Percentiles rank a stretch among this genome's conserved stretches.
Evolutionary conservation across 2,888 invertebrate species (phyloP).

Genomic region (Synergus gifuensis): DNA sequence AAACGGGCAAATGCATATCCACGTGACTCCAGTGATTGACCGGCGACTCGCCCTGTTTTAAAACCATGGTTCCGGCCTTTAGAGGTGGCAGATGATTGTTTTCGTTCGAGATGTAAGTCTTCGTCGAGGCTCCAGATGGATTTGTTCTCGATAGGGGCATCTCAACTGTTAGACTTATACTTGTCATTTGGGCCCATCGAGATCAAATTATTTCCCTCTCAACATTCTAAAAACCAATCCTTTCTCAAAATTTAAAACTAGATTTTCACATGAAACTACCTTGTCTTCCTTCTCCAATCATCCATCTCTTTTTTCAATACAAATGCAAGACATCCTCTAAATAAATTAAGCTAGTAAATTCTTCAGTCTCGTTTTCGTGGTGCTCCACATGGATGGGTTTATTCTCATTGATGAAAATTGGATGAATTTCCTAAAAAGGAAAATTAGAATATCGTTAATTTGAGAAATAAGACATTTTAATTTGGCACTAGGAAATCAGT

Average conservation of each 20-base stretch:
- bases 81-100: constrained; percentile 78
- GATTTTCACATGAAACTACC: constrained; percentile 4
- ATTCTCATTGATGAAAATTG: not conserved
- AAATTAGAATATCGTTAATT: not conserved
- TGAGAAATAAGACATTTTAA: not conserved
- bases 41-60: constrained; percentile 79
- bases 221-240: not conserved
- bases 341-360: constrained; percentile 54
- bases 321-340: constrained; percentile 43
- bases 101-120: constrained; percentile 77
- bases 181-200: constrained; percentile 68
- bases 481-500: not conserved
- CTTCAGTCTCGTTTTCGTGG: constrained; percentile 54
- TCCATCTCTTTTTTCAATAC: constrained; percentile 13
- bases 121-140: constrained; percentile 74
- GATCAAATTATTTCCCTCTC: constrained; percentile 34
- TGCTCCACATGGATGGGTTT: not conserved
- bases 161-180: constrained; percentile 69
- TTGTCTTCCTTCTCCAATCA: constrained; percentile 1
- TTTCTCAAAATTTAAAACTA: constrained; percentile 17
- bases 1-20: constrained; percentile 64
- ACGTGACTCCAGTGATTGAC: constrained; percentile 54
- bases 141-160: constrained; percentile 79
- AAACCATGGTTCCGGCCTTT: constrained; percentile 71
- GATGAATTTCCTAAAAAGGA: not conserved